These are phyloP conservation scores for Monomorium pharaonis DNA, from an alignment of 1,140 invertebrate species.

Conservation along the genomic window DNA sequence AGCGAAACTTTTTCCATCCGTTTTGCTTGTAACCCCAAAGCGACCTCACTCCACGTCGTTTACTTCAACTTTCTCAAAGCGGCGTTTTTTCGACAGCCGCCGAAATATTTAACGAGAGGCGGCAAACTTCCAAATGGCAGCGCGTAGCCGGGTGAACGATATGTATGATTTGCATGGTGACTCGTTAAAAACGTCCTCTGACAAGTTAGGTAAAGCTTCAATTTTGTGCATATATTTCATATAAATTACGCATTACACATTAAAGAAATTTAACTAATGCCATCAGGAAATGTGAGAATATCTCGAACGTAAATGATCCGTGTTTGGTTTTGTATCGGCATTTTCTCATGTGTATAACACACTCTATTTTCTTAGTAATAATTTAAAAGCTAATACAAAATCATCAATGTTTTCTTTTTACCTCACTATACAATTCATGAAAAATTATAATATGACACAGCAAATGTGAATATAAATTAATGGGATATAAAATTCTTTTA, in stretches of 20 bases:
- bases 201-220: background rate
- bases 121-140: slow-evolving; percentile 51
- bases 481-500: background rate
- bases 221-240: background rate
- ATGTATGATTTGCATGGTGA: slow-evolving; percentile 54
- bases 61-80: slow-evolving; percentile 66
- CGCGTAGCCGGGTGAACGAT: background rate
- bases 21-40: slow-evolving; percentile 49
- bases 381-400: background rate
- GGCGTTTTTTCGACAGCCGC: slow-evolving; percentile 47
- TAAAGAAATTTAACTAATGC: slow-evolving; percentile 25
- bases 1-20: slow-evolving; percentile 72
- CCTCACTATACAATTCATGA: background rate
- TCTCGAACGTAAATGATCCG: background rate
- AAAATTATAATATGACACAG: background rate
- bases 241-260: slow-evolving; percentile 18
- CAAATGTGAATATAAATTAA: background rate
- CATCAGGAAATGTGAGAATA: background rate
- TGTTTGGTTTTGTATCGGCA: background rate
- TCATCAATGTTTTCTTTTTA: background rate
- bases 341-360: background rate
- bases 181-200: slow-evolving; percentile 45
- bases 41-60: slow-evolving; percentile 49
- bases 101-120: slow-evolving; percentile 69
- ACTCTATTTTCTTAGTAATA: slow-evolving; percentile 9